Percentiles rank a stretch among this genome's conserved stretches.
phyloP scores from a whole-genome alignment of 2,113 vertebrate genomes.

The Megaceryle torquata region DNA sequence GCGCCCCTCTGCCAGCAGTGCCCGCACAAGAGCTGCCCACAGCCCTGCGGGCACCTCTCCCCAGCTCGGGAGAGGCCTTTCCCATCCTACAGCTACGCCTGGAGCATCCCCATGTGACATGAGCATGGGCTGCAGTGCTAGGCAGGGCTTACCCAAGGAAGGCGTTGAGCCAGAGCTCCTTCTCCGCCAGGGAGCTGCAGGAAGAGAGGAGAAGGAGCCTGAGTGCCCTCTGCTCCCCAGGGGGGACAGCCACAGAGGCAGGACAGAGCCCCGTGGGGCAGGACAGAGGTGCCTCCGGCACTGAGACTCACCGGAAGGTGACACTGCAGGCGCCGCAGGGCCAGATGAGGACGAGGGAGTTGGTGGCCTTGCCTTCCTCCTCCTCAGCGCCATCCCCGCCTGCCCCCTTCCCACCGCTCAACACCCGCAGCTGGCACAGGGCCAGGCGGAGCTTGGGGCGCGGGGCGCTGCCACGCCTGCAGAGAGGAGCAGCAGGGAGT shows the following conservation, averaged over 20 bases:
- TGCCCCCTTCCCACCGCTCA: background rate
- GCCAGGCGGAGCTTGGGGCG: background rate
- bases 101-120: background rate
- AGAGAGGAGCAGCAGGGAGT: background rate
- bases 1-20: too few species aligned
- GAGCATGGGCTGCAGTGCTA: background rate
- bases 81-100: background rate
- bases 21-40: background rate
- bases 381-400: background rate
- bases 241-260: background rate
- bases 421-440: background rate
- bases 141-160: background rate
- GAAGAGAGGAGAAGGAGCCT: background rate
- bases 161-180: background rate
- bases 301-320: background rate
- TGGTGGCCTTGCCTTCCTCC: background rate
- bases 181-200: background rate
- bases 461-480: background rate
- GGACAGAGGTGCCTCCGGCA: background rate
- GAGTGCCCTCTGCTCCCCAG: background rate
- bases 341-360: background rate
- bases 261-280: background rate
- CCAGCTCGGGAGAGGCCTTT: background rate
- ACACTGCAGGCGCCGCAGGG: too few species aligned
- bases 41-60: background rate